phyloP scores from a whole-genome alignment of 2,797 vertebrate genomes.

The Spheniscus humboldti region DNA sequence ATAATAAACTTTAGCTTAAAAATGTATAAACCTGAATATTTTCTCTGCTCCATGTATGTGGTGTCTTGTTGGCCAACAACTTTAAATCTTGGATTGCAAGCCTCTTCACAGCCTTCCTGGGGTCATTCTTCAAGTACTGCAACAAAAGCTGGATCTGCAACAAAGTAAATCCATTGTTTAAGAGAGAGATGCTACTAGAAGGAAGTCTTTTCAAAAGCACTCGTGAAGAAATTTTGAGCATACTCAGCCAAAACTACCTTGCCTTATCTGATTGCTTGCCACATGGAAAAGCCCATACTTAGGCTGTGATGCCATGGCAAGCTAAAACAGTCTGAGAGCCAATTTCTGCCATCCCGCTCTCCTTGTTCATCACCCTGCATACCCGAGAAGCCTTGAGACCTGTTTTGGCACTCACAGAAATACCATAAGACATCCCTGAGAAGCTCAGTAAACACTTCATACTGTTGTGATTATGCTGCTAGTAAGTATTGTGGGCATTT shows the following conservation, averaged over 20 bases:
- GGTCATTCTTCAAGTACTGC: constrained; percentile 92
- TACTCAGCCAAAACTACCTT: background rate
- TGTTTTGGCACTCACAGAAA: background rate
- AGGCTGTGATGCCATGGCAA: background rate
- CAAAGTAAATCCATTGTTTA: background rate
- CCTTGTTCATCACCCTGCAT: background rate
- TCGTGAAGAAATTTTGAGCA: background rate
- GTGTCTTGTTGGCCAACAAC: constrained; percentile 91
- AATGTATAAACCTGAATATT: constrained; percentile 86
- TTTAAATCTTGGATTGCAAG: constrained; percentile 91
- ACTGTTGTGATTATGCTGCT: background rate
- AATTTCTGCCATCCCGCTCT: background rate
- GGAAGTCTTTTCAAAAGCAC: background rate
- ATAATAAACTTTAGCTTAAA: background rate
- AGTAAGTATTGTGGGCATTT: background rate
- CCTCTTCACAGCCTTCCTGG: constrained; percentile 92
- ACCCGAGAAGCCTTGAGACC: background rate
- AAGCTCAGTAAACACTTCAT: background rate
- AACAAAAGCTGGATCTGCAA: constrained; percentile 90
- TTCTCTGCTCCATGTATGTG: constrained; percentile 93
- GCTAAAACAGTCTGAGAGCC: background rate
- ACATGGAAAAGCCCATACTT: background rate
- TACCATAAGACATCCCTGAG: background rate
- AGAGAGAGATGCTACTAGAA: background rate
- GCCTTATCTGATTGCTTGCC: background rate